Evolutionary conservation across 2,888 invertebrate species (phyloP).

Genomic region (Nudaria mundana): DNA sequence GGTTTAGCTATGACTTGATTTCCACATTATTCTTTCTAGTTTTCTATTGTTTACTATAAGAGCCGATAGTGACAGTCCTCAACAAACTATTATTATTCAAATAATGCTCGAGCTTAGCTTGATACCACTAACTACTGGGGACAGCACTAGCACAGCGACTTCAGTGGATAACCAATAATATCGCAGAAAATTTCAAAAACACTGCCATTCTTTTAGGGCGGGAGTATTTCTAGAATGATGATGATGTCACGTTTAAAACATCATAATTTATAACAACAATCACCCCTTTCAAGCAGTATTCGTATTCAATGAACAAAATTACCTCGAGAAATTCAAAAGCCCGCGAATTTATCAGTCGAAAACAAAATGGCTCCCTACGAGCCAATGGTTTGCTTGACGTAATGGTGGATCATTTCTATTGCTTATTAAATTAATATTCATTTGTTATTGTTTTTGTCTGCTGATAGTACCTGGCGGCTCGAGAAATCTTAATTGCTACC

Average conservation of each 20-base stretch:
- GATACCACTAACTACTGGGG: too few species aligned
- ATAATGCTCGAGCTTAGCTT: too few species aligned
- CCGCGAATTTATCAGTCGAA: conserved; percentile 18
- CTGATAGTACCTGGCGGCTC: conserved; percentile 16
- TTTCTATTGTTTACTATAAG: too few species aligned
- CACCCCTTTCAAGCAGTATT: not conserved
- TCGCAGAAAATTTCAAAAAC: too few species aligned
- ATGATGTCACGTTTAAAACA: not conserved
- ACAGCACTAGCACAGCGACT: too few species aligned
- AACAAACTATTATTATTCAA: too few species aligned
- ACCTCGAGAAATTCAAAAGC: not conserved
- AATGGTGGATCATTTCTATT: conserved; percentile 43
- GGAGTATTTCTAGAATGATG: too few species aligned
- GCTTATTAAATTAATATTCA: conserved; percentile 52
- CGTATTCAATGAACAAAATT: not conserved
- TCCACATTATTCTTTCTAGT: too few species aligned
- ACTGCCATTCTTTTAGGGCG: too few species aligned
- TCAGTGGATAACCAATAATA: too few species aligned
- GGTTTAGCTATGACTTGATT: too few species aligned
- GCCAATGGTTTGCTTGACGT: conserved; percentile 25
- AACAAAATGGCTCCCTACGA: conserved; percentile 15
- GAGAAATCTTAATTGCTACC: conserved; percentile 31
- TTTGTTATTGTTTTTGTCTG: conserved; percentile 39
- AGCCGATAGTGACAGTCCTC: too few species aligned
- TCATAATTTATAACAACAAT: not conserved